These are phyloP conservation scores for Bombus confusus DNA, from an alignment of 1,140 invertebrate species.

Conservation along the genomic window DNA sequence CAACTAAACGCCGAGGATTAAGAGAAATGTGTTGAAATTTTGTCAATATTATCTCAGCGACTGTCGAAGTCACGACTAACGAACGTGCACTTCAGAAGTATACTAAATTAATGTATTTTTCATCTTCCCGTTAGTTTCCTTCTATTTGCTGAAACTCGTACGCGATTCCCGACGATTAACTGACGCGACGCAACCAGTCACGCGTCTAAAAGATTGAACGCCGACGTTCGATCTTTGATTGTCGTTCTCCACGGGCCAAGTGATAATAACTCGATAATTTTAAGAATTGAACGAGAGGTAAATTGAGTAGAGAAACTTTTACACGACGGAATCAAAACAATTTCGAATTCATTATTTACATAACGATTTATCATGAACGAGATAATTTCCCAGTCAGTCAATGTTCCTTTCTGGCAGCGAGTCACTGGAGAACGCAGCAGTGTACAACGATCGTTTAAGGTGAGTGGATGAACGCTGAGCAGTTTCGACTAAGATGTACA, in stretches of 20 bases:
- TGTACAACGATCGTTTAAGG: neutral
- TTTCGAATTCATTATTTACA: neutral
- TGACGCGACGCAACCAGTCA: too few relatives aligned
- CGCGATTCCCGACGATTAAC: neutral
- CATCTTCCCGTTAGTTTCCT: neutral
- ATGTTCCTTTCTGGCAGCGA: neutral
- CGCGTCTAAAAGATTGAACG: too few relatives aligned
- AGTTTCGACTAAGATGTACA: conserved; percentile 36
- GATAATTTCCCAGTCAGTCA: neutral
- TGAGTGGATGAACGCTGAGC: neutral
- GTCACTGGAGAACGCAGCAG: too few relatives aligned
- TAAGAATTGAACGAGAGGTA: neutral
- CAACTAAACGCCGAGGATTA: conserved; percentile 26
- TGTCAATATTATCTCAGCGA: conserved; percentile 29
- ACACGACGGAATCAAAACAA: neutral
- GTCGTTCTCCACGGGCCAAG: neutral
- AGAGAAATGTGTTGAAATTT: conserved; percentile 24
- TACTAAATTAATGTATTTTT: conserved; percentile 28
- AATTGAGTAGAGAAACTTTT: neutral
- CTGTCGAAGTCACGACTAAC: conserved; percentile 10
- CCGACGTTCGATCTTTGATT: too few relatives aligned
- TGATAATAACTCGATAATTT: neutral
- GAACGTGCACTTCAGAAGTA: neutral
- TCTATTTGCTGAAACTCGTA: neutral
- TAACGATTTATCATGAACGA: neutral